Base-by-base conservation (phyloP, 1,140 invertebrate species). In the Diorhabda sublineata region DNA sequence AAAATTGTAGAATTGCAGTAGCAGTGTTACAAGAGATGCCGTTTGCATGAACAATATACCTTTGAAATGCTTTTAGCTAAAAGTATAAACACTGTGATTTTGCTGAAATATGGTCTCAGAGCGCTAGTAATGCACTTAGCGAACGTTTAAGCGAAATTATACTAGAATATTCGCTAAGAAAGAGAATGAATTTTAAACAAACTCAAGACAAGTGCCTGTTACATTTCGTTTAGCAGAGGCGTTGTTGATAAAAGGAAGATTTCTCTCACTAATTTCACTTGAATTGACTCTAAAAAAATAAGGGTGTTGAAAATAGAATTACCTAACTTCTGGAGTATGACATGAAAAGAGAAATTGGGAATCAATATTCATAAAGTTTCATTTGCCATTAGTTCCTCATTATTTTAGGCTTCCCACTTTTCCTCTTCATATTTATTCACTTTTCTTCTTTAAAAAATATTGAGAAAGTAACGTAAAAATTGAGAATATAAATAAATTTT, bases 131-230 rank as follows among this genome's bases (percentile, higher is more conserved):
- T 66, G 42, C 65, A 60, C 65, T 66, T 59, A 66, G 58, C 65
- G 26, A 42, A n/a, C 65, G 58, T 66, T 66, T 60, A 66, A 60
- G 58, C 65, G 43, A 66, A 66, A 66, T 66, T 66, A 61, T 44
- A 60, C 57, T n/a, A 52, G 47, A 66, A 66, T 66, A 66, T 66
- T 60, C 58, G 58, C 45, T 60, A 61, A 8, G 65, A 58, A 47
- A 59, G 42, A 41, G 58, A 66, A 66, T 66, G 57, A 66, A 66
- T 66, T 66, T 60, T 47, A 66, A 66, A 66, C 58, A 66, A 66
- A 66, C 65, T 66, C 60, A 66, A 52, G n/a, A 66, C 42, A 66
- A 66, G 65, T 66, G 43, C 65, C 65, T 66, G 43, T 58, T 66
- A 42, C 65, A 66, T 41, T 66, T 66, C 3, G 7, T 9, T 47